Percentiles rank a stretch among this genome's conserved stretches.
Evolutionary conservation across 2,888 invertebrate species (phyloP).

Genomic region (Trissoscelio sp.): DNA sequence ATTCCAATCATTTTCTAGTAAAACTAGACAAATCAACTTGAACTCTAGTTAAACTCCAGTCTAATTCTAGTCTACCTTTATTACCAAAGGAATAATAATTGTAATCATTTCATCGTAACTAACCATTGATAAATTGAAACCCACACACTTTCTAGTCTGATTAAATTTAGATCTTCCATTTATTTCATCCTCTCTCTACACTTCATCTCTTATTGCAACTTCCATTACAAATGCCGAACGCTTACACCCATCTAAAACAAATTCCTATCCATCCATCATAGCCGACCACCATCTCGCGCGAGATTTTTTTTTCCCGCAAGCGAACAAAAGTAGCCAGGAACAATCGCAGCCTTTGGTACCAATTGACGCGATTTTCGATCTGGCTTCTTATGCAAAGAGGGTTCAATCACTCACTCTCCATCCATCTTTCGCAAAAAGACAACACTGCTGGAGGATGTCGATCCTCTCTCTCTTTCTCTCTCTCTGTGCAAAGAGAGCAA

Average conservation of each 20-base stretch:
- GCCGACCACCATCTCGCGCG: background rate
- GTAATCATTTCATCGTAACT: too few relatives aligned
- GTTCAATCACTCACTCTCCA: slow-evolving; percentile 58
- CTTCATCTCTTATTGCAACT: background rate
- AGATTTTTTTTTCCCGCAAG: background rate
- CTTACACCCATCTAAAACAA: slow-evolving; percentile 10
- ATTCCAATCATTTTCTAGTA: too few relatives aligned
- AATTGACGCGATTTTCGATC: slow-evolving; percentile 45
- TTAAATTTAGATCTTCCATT: too few relatives aligned
- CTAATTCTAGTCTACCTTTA: too few relatives aligned
- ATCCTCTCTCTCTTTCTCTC: too few relatives aligned
- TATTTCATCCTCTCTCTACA: too few relatives aligned
- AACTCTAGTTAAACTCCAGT: too few relatives aligned
- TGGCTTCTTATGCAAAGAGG: slow-evolving; percentile 54
- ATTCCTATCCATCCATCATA: slow-evolving; percentile 25
- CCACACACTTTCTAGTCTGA: too few relatives aligned
- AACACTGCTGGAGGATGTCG: background rate
- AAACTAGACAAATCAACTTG: too few relatives aligned
- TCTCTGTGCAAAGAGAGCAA: slow-evolving; percentile 52
- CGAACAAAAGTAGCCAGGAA: slow-evolving; percentile 28
- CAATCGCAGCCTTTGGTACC: slow-evolving; percentile 30
- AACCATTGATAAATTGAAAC: too few relatives aligned
- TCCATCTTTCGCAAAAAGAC: slow-evolving; percentile 59
- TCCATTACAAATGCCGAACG: slow-evolving; percentile 1
- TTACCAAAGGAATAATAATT: too few relatives aligned